phyloP scores from a whole-genome alignment of 2,888 invertebrate genomes.

The Pseudoips prasinana region DNA sequence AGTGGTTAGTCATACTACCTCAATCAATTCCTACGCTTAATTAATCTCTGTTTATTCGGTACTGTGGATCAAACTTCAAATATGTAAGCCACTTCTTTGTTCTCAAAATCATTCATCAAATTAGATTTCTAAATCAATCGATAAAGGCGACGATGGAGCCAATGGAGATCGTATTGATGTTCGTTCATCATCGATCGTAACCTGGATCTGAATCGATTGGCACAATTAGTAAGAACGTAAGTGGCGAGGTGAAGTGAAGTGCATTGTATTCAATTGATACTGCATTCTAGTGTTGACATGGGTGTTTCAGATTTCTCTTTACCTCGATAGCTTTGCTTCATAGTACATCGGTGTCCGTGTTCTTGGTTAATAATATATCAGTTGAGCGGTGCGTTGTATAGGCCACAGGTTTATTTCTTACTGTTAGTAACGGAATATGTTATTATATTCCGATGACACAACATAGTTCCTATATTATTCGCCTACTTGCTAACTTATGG shows the following conservation, averaged over 20 bases:
- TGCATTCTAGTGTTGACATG: constrained; percentile 35
- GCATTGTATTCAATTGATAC: constrained; percentile 42
- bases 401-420: constrained; percentile 51
- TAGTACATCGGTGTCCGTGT: constrained; percentile 50
- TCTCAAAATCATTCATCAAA: not conserved
- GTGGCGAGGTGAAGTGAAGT: constrained; percentile 17
- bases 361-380: constrained; percentile 55
- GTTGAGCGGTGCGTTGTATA: constrained; percentile 47
- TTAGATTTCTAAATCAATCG: not conserved
- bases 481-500: constrained; percentile 12
- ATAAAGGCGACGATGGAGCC: not conserved
- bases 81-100: too few species aligned
- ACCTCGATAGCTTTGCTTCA: constrained; percentile 38
- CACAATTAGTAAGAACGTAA: constrained; percentile 17
- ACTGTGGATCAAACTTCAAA: too few species aligned
- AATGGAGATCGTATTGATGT: not conserved
- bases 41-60: too few species aligned
- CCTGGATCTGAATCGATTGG: constrained; percentile 24
- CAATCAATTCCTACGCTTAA: too few species aligned
- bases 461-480: constrained; percentile 17
- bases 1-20: too few species aligned
- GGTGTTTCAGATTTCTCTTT: constrained; percentile 53
- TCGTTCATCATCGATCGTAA: constrained; percentile 8
- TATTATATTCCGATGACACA: constrained; percentile 62
- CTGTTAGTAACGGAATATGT: constrained; percentile 67